These are phyloP conservation scores for Tenthredo amoena DNA, from an alignment of 2,888 invertebrate species.

Conservation along the genomic window DNA sequence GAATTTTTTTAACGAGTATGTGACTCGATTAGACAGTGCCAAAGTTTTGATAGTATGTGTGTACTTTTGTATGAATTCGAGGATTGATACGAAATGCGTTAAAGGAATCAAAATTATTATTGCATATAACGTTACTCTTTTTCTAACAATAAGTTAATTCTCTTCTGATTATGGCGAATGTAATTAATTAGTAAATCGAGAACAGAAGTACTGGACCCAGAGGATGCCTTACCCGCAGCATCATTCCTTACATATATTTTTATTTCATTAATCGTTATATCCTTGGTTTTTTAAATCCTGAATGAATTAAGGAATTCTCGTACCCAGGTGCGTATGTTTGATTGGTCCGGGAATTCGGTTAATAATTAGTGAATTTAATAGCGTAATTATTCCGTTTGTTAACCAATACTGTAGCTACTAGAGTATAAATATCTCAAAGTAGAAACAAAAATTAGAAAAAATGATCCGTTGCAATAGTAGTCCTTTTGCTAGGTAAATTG, in stretches of 20 bases:
- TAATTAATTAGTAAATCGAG: background rate
- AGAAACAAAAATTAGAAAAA: background rate
- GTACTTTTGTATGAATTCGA: slow-evolving; percentile 6
- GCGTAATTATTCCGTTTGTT: slow-evolving; percentile 1
- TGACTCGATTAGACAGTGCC: slow-evolving; percentile 26
- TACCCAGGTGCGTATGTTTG: background rate
- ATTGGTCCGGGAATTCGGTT: slow-evolving; percentile 1
- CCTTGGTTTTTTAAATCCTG: background rate
- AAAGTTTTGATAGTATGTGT: slow-evolving; percentile 33
- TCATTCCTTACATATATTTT: background rate
- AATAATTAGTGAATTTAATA: slow-evolving; percentile 12
- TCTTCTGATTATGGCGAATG: background rate
- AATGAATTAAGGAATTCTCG: background rate
- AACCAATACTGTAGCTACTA: background rate
- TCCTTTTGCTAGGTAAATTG: background rate
- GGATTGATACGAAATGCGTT: background rate
- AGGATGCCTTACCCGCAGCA: background rate
- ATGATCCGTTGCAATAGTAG: background rate
- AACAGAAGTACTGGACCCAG: slow-evolving; percentile 3
- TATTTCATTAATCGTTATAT: background rate
- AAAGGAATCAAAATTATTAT: slow-evolving; percentile 3
- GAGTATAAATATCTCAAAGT: background rate
- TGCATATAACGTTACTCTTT: background rate
- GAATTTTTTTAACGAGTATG: slow-evolving; percentile 14
- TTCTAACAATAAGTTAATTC: background rate